A percentile compares a stretch with the other conserved stretches of the same genome.
phyloP scores from a whole-genome alignment of 2,113 vertebrate species.

The Percina caprodes region DNA sequence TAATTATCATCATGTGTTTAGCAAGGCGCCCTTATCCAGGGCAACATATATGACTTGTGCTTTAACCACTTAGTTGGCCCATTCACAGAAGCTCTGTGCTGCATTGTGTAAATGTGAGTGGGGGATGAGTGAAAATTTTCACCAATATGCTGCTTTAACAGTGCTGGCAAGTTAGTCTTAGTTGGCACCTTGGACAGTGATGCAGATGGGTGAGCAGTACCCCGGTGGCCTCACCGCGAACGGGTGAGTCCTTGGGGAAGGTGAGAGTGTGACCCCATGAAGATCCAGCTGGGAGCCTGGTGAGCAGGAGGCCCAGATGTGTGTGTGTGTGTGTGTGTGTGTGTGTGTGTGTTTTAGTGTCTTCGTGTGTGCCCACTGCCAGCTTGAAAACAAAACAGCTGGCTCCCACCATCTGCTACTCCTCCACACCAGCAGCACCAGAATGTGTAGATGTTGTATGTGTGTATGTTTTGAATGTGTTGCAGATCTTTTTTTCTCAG shows the following conservation, averaged over 20 bases:
- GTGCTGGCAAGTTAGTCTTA: conserved; percentile 42
- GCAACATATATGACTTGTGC: conserved; percentile 71
- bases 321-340: conserved; percentile 60
- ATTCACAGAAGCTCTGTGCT: conserved; percentile 58
- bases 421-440: conserved; percentile 58
- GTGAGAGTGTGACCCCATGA: conserved; percentile 66
- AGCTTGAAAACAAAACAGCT: conserved; percentile 82
- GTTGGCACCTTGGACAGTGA: conserved; percentile 48
- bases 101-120: conserved; percentile 8
- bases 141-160: conserved; percentile 25
- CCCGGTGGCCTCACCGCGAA: conserved; percentile 22
- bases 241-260: conserved; percentile 71
- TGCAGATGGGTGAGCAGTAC: conserved; percentile 56
- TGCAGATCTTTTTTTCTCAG: conserved; percentile 1
- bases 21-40: conserved; percentile 76
- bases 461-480: conserved; percentile 47
- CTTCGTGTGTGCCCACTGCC: conserved; percentile 78
- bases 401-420: conserved; percentile 84
- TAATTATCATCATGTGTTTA: conserved; percentile 85
- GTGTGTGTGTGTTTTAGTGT: conserved; percentile 53
- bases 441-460: conserved; percentile 45
- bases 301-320: conserved; percentile 68
- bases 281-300: conserved; percentile 69
- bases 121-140: conserved; percentile 21
- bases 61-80: conserved; percentile 73